phyloP scores from a whole-genome alignment of 2,113 vertebrate genomes.

The Psilopogon haemacephalus region DNA sequence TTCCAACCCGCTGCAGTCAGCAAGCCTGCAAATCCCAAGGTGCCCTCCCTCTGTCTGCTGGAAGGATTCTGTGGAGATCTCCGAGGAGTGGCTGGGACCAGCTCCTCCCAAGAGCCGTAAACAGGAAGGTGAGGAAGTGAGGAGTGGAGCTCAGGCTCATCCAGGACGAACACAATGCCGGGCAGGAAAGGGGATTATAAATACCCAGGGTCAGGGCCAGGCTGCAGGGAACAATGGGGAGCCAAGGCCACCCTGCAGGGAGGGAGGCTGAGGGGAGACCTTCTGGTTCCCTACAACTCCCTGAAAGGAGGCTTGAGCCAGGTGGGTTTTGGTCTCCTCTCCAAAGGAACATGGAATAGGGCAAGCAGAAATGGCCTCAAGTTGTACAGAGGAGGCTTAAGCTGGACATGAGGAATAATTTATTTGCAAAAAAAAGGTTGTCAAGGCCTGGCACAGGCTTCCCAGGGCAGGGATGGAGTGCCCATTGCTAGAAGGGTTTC shows the following conservation, averaged over 20 bases:
- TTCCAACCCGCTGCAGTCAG: too few relatives aligned
- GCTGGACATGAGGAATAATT: too few relatives aligned
- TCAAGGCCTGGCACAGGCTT: too few relatives aligned
- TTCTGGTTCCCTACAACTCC: too few relatives aligned
- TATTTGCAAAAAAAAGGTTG: too few relatives aligned
- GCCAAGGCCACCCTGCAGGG: neutral
- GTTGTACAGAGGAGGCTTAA: neutral
- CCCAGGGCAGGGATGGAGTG: too few relatives aligned
- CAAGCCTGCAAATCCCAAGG: too few relatives aligned
- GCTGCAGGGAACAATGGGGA: constrained; percentile 67
- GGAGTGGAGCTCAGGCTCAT: constrained; percentile 52
- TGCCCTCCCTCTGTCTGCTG: rapidly evolving
- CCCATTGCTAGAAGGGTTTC: too few relatives aligned
- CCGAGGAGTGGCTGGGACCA: neutral
- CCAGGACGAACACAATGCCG: constrained; percentile 76
- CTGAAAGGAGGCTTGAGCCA: neutral
- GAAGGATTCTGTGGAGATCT: neutral
- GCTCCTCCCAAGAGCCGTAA: constrained; percentile 63
- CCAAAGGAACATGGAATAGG: neutral
- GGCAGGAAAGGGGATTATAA: constrained; percentile 77
- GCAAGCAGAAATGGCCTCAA: neutral
- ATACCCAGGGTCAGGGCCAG: constrained; percentile 78
- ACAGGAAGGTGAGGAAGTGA: constrained; percentile 79
- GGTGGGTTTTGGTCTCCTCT: neutral
- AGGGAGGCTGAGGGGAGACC: too few relatives aligned